Evolutionary conservation across 2,797 vertebrate genomes (phyloP), one percentile per base, ranked within the genome.

Genomic region (Clarias fuscus): DNA sequence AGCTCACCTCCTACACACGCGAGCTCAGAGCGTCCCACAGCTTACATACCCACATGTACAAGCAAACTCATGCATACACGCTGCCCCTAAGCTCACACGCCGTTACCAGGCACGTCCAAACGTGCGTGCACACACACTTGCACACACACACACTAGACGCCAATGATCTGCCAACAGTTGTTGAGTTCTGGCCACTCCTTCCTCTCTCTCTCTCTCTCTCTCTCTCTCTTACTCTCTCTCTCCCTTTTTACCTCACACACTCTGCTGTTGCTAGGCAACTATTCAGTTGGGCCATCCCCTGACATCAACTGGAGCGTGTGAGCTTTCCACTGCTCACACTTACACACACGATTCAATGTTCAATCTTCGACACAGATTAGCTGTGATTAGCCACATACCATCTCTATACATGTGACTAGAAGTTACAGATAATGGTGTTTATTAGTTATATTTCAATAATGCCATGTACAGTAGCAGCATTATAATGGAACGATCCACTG

Each of bases 211-310:
- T 83, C 58, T 73, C 84, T 58, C 79, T 67, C 58, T 82, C 80
- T 73, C 81, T 75, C 84, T 56, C 82, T 73, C 76, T 58, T 86
- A 72, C 67, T 33, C 86, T 83, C 83, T 68, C 48, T 7, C 75
- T 77, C 53, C 18, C 22, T 76, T 79, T 70, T 84, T 58, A 80
- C 84, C 85, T 82, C 68, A 10, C 76, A 88, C 84, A 83, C 71
- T 81, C 59, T 88, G 87, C 88, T 85, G 92, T 95, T 94, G 93
- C 93, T 93, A 92, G 90, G 94, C 91, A 94, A 94, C 92, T 85
- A 87, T 85, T 91, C 88, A 90, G 89, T 82, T 88, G 84, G 87
- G 85, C 89, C 86, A 59, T 89, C 92, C 89, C 88, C 73, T 85
- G 82, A 90, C 78, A 89, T 89, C 82, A 84, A 84, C 82, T 64